Percentiles rank a stretch among this genome's conserved stretches.
Conservation (phyloP, 2,113 vertebrate genomes). For the Pseudorhombus dupliciocellatus region DNA sequence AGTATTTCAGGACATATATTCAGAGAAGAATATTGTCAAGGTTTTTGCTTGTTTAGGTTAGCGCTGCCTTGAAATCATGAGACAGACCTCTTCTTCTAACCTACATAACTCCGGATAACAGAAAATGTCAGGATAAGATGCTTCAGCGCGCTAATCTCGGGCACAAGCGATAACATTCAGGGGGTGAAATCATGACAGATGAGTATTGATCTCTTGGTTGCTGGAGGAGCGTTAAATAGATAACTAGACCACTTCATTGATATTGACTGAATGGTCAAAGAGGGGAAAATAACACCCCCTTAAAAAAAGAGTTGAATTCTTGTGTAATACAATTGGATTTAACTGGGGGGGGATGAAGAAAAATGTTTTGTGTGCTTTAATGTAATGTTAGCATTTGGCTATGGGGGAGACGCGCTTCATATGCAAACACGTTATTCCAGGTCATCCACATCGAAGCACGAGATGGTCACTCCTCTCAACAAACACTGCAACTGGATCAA, state of each 20-base stretch:
- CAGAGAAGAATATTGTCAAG: no score
- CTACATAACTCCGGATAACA: conserved; percentile 55
- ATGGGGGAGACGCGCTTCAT: background rate
- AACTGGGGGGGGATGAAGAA: conserved; percentile 12
- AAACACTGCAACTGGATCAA: background rate
- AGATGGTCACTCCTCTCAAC: background rate
- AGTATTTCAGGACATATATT: no score
- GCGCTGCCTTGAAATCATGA: conserved; percentile 3
- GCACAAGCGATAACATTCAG: conserved; percentile 76
- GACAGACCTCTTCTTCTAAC: conserved; percentile 33
- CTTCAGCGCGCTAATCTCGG: conserved; percentile 68
- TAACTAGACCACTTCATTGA: conserved; percentile 72
- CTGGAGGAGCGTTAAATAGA: conserved; percentile 68
- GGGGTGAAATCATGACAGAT: conserved; percentile 72
- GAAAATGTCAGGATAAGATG: conserved; percentile 70
- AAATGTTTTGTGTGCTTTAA: background rate
- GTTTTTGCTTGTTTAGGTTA: no score
- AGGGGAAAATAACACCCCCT: conserved; percentile 37
- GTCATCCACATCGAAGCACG: conserved; percentile 4
- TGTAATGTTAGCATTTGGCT: conserved; percentile 6
- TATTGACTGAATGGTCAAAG: conserved; percentile 67
- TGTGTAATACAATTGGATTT: conserved; percentile 32
- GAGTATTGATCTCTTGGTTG: conserved; percentile 74
- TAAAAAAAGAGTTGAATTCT: conserved; percentile 15
- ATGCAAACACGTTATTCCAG: background rate